Evolutionary conservation across 2,888 invertebrate species (phyloP).

Genomic region (Latrodectus hesperus): DNA sequence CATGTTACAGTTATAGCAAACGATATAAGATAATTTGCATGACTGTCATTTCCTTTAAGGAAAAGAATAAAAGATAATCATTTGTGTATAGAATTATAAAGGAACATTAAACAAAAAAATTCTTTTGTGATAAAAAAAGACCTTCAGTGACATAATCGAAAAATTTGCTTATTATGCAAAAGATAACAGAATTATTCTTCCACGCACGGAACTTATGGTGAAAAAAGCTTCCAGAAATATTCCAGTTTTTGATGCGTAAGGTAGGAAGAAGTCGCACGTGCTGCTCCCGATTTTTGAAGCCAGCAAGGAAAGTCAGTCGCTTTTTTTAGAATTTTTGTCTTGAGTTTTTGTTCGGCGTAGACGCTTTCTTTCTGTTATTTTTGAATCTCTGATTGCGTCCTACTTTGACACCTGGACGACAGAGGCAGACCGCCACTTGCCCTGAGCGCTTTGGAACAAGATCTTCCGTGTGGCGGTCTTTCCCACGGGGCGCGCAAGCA

Average conservation of each 20-base stretch:
- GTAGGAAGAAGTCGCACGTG: conserved; percentile 30
- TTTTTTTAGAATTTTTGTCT: conserved; percentile 27
- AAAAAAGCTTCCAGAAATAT: conserved; percentile 10
- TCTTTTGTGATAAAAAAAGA: no score
- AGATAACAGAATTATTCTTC: conserved; percentile 1
- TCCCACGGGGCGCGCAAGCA: neutral
- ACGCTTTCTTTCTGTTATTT: conserved; percentile 27
- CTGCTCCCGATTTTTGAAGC: conserved; percentile 41
- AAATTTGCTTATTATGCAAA: no score
- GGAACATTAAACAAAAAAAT: no score
- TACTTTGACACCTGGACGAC: conserved; percentile 66
- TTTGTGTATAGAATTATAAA: no score
- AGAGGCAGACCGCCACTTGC: conserved; percentile 13
- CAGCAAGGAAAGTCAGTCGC: conserved; percentile 36
- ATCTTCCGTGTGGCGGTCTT: conserved; percentile 14
- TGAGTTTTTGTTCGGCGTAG: conserved; percentile 25
- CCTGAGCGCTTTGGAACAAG: conserved; percentile 6
- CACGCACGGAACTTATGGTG: conserved; percentile 7
- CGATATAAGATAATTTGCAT: no score
- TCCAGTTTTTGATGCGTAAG: neutral
- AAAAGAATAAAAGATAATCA: no score
- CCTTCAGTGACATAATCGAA: no score
- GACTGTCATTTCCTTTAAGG: no score
- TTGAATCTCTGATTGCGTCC: conserved; percentile 54
- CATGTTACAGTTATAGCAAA: no score